Evolutionary conservation across 1,140 invertebrate species (phyloP).

Genomic region (Temnothorax nylanderi): DNA sequence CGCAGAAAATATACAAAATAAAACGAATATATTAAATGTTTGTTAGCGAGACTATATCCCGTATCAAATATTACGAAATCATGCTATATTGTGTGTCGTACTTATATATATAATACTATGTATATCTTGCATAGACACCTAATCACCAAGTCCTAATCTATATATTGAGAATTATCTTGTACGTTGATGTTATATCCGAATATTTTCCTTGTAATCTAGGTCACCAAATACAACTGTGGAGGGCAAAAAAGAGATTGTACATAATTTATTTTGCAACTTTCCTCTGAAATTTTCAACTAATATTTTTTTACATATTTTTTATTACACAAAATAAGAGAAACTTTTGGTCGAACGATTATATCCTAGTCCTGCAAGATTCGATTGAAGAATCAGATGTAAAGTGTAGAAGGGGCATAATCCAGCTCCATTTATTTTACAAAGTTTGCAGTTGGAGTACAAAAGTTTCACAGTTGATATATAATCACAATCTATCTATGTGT

Average conservation of each 20-base stretch:
- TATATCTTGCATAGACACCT: conserved; percentile 74
- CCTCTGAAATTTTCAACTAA: not conserved
- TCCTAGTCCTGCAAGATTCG: not conserved
- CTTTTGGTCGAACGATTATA: not conserved
- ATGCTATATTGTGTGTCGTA: conserved; percentile 74
- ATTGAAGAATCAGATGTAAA: not conserved
- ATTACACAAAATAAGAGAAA: not conserved
- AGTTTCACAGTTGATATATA: too few species aligned
- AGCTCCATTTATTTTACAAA: too few species aligned
- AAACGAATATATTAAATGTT: conserved; percentile 75
- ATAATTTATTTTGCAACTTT: conserved; percentile 21
- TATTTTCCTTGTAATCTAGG: conserved; percentile 79
- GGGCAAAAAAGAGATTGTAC: conserved; percentile 56
- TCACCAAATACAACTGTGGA: conserved; percentile 80
- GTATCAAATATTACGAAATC: conserved; percentile 71
- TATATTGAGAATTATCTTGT: conserved; percentile 72
- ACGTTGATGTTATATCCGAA: conserved; percentile 76
- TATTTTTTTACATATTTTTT: not conserved
- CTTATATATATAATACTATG: conserved; percentile 61
- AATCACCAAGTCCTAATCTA: conserved; percentile 26
- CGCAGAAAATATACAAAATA: conserved; percentile 59
- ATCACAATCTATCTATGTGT: too few species aligned
- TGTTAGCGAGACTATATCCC: conserved; percentile 67
- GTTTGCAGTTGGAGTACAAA: too few species aligned
- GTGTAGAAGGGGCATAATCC: not conserved